Evolutionary conservation across 2,888 invertebrate genomes (phyloP).

Genomic region (Liopterus haemorrhoidalis): DNA sequence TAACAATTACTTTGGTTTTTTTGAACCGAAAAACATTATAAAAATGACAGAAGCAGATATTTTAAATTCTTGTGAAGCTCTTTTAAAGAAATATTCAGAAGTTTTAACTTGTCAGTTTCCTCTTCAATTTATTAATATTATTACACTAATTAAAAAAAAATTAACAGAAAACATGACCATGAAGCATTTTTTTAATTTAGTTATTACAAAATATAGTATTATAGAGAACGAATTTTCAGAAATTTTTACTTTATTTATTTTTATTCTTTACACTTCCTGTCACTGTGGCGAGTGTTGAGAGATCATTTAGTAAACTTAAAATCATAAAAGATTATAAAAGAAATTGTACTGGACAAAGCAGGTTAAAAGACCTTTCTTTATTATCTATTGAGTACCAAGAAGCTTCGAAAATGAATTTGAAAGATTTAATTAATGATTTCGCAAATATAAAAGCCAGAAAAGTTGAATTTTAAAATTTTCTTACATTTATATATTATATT

Average conservation of each 20-base stretch:
- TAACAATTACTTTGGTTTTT: slow-evolving; percentile 33
- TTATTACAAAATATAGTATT: slow-evolving; percentile 6
- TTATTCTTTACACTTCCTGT: slow-evolving; percentile 9
- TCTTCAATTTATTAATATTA: slow-evolving; percentile 2
- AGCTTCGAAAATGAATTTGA: slow-evolving; percentile 3
- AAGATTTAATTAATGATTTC: background rate
- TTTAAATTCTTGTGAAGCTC: background rate
- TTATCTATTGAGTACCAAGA: slow-evolving; percentile 2
- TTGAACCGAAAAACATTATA: slow-evolving; percentile 33
- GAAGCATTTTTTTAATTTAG: background rate
- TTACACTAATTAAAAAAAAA: background rate
- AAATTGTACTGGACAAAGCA: slow-evolving; percentile 6
- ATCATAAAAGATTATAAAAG: too few species aligned
- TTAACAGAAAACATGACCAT: too few species aligned
- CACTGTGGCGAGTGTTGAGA: background rate
- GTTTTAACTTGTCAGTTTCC: background rate
- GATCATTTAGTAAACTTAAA: slow-evolving; percentile 8
- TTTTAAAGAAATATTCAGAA: slow-evolving; percentile 4
- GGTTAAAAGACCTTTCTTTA: background rate
- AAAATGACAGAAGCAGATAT: slow-evolving; percentile 11
- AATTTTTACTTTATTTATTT: slow-evolving; percentile 2
- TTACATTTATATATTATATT: too few species aligned
- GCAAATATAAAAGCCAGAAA: slow-evolving; percentile 3
- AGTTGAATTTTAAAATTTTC: too few species aligned
- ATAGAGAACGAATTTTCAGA: slow-evolving; percentile 3